Evolutionary conservation across 2,888 invertebrate species (phyloP), one percentile per base, ranked within the genome.

Genomic region (Melanostoma scalare): DNA sequence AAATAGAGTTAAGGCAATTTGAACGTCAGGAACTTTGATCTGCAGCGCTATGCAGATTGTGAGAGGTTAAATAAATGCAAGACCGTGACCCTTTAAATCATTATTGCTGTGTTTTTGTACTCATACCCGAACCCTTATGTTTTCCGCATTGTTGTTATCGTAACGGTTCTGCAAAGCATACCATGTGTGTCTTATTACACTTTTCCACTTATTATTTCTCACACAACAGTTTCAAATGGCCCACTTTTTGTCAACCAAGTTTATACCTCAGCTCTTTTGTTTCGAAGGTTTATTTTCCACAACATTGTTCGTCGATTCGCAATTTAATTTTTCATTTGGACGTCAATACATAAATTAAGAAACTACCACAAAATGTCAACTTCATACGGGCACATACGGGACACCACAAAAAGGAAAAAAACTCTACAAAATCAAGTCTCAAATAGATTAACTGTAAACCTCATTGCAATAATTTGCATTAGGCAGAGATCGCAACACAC

Each of bases 401-500:
- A 72, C 61, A 9, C 38, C n/a, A 30, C 5, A 42, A 42, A n/a
- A 33, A 42, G 8, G 46, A 38, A 44, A 58, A 50, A 60, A 44
- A 46, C n/a, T n/a, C n/a, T n/a, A 6, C n/a, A 33, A 30, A 30
- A 8, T 1, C 20, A 35, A 36, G 20, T 35, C 61, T 48, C 33
- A 58, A 33, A 69, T 55, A 6, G 53, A 71, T 42, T 84, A 84
- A 84, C 82, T 55, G 82, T 79, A 55, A 78, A 71, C 82, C 40
- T 56, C 61, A 68, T 63, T 73, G 61, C 20, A 44, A 63, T 65
- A 80, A 65, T 67, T 40, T 65, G 71, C 67, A 75, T 42, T 46
- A 46, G 46, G 20, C 20, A 20, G 20, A 20, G 46, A 46, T 61
- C 35, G 36, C 46, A 46, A 60, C 35, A 60, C 44, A 10, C 3